Evolutionary conservation across 2,888 invertebrate species (phyloP), one percentile per base, ranked within the genome.

Genomic region (Heliconius cydno): DNA sequence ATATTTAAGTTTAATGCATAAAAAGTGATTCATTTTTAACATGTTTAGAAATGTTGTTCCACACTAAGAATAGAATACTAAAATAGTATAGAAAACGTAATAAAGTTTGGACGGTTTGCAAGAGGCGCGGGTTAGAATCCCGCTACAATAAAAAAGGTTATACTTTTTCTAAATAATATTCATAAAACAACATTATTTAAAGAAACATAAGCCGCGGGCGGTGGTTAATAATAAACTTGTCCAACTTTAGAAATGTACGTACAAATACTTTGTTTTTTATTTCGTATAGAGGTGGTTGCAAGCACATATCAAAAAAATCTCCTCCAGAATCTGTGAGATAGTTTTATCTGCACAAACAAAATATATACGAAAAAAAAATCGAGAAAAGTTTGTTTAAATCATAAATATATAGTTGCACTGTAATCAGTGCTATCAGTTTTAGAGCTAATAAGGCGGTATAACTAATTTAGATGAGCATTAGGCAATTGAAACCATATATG

Each of bases 291-390:
- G 66, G 77, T 52, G 76, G 79, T 84, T 83, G 84, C 80, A 83
- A 84, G 86, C 86, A 87, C 89, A 90, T 90, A 90, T 90, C 89
- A 88, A 80, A 82, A 77, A 83, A 85, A 85, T 84, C 84, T 85
- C 84, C 72, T 71, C 52, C 82, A 79, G 76, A 81, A 81, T 80
- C 78, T 79, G 70, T 76, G 60, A 65, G 30, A 79, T 28, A 76
- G 46, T 52, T 76, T 73, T 81, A 79, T 77, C 79, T 72, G 82
- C 82, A 81, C 82, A 81, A 81, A 67, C 38, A 74, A 60, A 57
- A 60, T 22, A 60, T 60, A 73, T 25, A 38, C 57, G 38, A 13
- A 13, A 65, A 65, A 28, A 25, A 70, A 52, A 60, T 60, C 15
- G n/a, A 73, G 3, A 57, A 34, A 34, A 73, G 1, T 60, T 60